A percentile compares a stretch with the other conserved stretches of the same genome.
phyloP scores from a whole-genome alignment of 2,888 invertebrate genomes.

The Syrphus vitripennis region DNA sequence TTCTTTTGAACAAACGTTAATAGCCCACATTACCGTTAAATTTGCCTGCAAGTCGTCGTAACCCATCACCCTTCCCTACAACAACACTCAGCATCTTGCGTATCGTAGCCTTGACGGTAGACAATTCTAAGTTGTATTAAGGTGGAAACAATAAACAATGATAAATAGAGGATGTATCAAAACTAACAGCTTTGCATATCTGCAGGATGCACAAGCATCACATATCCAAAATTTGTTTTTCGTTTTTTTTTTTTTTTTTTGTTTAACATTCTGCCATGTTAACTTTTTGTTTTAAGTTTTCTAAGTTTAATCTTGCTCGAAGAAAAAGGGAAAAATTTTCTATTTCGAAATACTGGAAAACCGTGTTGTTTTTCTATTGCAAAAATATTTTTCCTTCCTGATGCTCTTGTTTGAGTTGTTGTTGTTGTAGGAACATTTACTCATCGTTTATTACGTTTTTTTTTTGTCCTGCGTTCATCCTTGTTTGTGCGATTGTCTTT shows the following conservation, averaged over 20 bases:
- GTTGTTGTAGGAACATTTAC: not conserved
- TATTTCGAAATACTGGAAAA: constrained; percentile 29
- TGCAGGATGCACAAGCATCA: constrained; percentile 47
- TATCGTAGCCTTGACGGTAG: constrained; percentile 33
- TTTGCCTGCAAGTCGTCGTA: constrained; percentile 54
- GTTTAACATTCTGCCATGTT: not conserved
- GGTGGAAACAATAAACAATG: constrained; percentile 56
- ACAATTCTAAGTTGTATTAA: constrained; percentile 54
- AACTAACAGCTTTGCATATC: constrained; percentile 44
- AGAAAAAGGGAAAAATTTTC: constrained; percentile 9
- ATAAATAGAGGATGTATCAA: constrained; percentile 54
- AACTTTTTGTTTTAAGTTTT: constrained; percentile 3
- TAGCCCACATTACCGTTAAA: constrained; percentile 48
- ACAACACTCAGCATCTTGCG: not conserved
- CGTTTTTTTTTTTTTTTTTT: not conserved
- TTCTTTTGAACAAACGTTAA: constrained; percentile 39
- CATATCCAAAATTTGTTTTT: constrained; percentile 36
- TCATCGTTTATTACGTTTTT: no score
- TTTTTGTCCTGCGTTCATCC: not conserved
- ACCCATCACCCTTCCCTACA: not conserved
- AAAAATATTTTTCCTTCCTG: constrained; percentile 10
- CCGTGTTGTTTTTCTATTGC: not conserved
- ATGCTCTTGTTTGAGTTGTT: constrained; percentile 17
- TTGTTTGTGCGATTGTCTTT: not conserved
- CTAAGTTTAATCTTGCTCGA: not conserved